Evolutionary conservation across 2,797 vertebrate species (phyloP), one percentile per base, ranked within the genome.

Genomic region (Sebastes iracundus): DNA sequence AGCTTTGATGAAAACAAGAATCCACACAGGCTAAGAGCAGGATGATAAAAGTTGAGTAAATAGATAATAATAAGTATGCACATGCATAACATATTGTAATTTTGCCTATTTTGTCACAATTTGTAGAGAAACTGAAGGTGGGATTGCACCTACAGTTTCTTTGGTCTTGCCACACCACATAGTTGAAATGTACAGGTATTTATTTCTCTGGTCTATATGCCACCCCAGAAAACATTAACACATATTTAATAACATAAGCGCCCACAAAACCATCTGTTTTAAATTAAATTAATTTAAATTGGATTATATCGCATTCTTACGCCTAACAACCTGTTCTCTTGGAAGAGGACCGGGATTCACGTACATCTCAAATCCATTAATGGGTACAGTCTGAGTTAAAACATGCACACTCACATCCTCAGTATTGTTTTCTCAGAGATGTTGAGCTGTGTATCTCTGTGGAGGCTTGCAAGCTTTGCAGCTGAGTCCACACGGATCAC

Each of bases 401-500:
- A n/a, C 61, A 35, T 52, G 18, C 61, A 35, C 60, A 9, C 18
- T 33, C 25, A 30, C 22, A 2, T 10, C 0, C 20, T 16, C 16
- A 6, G 38, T 27, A 1, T 63, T 74, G 64, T 86, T 79, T 84
- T 72, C 18, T 23, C 42, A 20, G 65, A 46, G 66, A 78, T 75
- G 59, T 75, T 27, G 49, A 74, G 35, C 75, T 38, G 64, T 62
- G 27, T 3, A 14, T 65, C 77, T 80, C 64, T 13, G 28, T 46
- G 66, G 73, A 78, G 71, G 59, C 35, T 66, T 59, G 66, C 92
- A 92, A 92, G 90, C 93, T 92, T 46, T 64, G 68, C 92, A 92
- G 90, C 93, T 92, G 90, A 88, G 75, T 90, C 90, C 87, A 92
- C 91, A 90, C 4, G 13, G 64, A 71, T 74, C 89, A 38, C 91